Conservation (phyloP, 2,797 vertebrate genomes). For the Sorex maritimensis region DNA sequence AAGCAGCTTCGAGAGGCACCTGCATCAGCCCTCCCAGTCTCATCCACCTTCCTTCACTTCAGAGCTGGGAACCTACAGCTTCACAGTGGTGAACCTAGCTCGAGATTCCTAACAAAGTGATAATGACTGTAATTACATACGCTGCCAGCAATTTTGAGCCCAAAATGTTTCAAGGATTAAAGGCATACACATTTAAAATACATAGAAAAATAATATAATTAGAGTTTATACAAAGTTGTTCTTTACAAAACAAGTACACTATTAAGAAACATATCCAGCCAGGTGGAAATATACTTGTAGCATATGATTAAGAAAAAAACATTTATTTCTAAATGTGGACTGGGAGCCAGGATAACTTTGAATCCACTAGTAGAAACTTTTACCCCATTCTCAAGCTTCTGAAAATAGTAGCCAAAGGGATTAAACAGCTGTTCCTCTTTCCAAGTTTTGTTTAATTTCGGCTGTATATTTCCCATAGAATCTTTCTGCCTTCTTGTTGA, state of each 20-base stretch:
- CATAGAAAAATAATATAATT: conserved; percentile 85
- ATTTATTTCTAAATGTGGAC: conserved; percentile 79
- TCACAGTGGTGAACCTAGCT: not conserved
- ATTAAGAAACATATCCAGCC: conserved; percentile 80
- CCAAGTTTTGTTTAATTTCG: conserved; percentile 99
- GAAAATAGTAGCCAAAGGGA: not conserved
- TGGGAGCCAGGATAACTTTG: not conserved
- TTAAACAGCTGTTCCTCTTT: conserved; percentile 97
- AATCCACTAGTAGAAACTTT: conserved; percentile 9
- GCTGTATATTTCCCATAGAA: conserved; percentile 99
- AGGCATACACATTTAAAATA: conserved; percentile 75
- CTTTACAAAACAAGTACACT: conserved; percentile 83
- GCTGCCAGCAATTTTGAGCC: not conserved
- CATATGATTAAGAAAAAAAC: conserved; percentile 64
- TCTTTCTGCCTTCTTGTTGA: conserved; percentile 99
- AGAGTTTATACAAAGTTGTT: conserved; percentile 82
- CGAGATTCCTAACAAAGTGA: not conserved
- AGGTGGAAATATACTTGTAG: conserved; percentile 69
- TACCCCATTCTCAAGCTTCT: not conserved
- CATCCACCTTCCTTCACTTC: not conserved
- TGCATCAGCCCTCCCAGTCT: not conserved
- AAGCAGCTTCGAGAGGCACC: not conserved
- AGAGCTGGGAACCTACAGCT: not conserved
- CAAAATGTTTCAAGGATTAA: conserved; percentile 61
- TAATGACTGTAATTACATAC: not conserved